Percentiles rank a stretch among this genome's conserved stretches.
These are phyloP conservation scores for Heteractis magnifica DNA, from an alignment of 92 coral and sea anemone genomes.

Conservation along the genomic window DNA sequence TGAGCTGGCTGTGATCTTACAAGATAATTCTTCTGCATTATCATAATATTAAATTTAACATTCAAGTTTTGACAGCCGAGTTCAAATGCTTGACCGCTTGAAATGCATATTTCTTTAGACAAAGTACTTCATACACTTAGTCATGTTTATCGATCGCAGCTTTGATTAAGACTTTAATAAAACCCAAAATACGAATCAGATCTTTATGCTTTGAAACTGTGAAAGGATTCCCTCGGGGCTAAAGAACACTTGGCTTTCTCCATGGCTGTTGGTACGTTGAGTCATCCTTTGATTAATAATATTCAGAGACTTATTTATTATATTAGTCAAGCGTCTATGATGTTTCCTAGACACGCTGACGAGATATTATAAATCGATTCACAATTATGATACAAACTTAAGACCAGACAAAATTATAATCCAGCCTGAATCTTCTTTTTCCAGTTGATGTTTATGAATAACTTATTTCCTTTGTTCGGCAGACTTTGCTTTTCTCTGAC, in stretches of 20 bases:
- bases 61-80: neutral
- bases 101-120: neutral
- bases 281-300: no score
- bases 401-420: neutral
- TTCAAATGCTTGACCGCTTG: neutral
- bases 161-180: neutral
- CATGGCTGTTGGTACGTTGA: no score
- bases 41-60: neutral
- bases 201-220: neutral
- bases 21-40: neutral
- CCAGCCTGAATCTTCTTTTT: neutral
- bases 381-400: neutral
- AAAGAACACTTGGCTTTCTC: no score
- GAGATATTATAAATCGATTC: neutral
- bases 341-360: neutral
- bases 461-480: neutral
- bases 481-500: neutral
- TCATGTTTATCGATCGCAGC: neutral
- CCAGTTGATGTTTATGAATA: neutral
- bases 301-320: neutral
- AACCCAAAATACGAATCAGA: neutral
- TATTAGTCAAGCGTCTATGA: neutral
- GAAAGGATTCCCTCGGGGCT: neutral
- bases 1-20: neutral
- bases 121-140: neutral